Base-by-base conservation (phyloP, 2,797 vertebrate species). In the Lindbergichthys nudifrons region DNA sequence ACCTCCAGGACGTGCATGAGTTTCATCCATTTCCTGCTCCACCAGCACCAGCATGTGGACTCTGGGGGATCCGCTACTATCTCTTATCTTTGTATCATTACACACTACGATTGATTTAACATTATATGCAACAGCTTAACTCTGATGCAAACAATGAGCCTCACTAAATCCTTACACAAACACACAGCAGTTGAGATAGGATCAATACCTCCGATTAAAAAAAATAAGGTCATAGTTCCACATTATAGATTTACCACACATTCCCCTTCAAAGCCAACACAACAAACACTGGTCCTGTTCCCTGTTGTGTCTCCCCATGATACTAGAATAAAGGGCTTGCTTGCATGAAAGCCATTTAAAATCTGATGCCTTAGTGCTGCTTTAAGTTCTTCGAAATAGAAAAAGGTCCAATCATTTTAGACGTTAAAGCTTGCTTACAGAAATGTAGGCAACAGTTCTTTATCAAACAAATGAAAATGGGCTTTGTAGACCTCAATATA, bases 191-290 rank as follows among this genome's bases (percentile, higher is more conserved):
- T 3, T 50, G 48, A 61, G 65, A 69, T 61, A 56, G 3, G 58
- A 77, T 81, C 65, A 56, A 77, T 70, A 54, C n/a, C 45, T 10
- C 53, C 60, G 61, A 59, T 71, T 52, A 47, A 26, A 61, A 39
- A 67, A 11, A 62, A 39, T 19, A 72, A 42, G 59, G 14, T 42
- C 19, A 18, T 1, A 23, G 36, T 11, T 39, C 21, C 48, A 12
- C 32, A 32, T 26, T 71, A 16, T 4, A 61, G 39, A 61, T 57
- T 51, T 26, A 51, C 26, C 53, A 42, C 21, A 70, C 26, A 41
- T 46, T 59, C 26, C 52, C 26, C 26, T 16, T 69, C 26, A 59
- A 47, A 1, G 0, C 18, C 8, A 16, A 23, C 10, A 61, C 32
- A 72, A 19, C 60, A 65, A 46, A 62, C 43, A 18, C 7, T 26